phyloP scores from a whole-genome alignment of 2,113 vertebrate species.

The Limnothrissa miodon region DNA sequence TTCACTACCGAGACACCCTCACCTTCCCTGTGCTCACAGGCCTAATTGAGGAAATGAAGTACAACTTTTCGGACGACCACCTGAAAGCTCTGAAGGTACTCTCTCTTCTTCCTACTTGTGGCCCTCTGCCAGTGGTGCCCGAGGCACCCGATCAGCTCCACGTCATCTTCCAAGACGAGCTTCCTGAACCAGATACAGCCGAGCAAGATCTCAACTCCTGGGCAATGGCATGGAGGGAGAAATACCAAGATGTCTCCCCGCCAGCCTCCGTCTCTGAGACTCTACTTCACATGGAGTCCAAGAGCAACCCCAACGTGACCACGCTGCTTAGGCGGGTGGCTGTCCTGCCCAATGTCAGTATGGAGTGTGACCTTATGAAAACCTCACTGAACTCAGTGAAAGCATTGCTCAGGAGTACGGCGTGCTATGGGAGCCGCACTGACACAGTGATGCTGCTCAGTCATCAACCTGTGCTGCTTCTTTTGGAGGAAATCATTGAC shows the following conservation, averaged over 20 bases:
- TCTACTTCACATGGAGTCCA: slow-evolving; percentile 84
- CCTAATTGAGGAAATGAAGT: slow-evolving; percentile 89
- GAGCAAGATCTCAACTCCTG: slow-evolving; percentile 88
- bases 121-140: slow-evolving; percentile 82
- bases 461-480: slow-evolving; percentile 80
- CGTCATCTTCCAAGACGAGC: slow-evolving; percentile 82
- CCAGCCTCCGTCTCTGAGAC: slow-evolving; percentile 89
- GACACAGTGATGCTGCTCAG: slow-evolving; percentile 85
- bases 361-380: slow-evolving; percentile 87
- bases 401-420: slow-evolving; percentile 78
- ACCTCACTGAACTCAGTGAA: slow-evolving; percentile 82
- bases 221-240: slow-evolving; percentile 89
- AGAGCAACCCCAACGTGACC: slow-evolving; percentile 84
- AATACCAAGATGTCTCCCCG: slow-evolving; percentile 85
- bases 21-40: slow-evolving; percentile 83
- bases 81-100: slow-evolving; percentile 86
- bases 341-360: slow-evolving; percentile 87
- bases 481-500: slow-evolving; percentile 86
- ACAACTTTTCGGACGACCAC: slow-evolving; percentile 89
- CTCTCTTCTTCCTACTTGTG: slow-evolving; percentile 88
- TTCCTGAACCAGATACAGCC: slow-evolving; percentile 83
- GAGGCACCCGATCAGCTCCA: slow-evolving; percentile 82
- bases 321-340: slow-evolving; percentile 84
- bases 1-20: slow-evolving; percentile 84
- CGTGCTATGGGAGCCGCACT: slow-evolving; percentile 76